Percentiles rank a stretch among this genome's conserved stretches.
These are phyloP conservation scores for Apolygus lucorum DNA, from an alignment of 1,140 invertebrate genomes.

Conservation along the genomic window DNA sequence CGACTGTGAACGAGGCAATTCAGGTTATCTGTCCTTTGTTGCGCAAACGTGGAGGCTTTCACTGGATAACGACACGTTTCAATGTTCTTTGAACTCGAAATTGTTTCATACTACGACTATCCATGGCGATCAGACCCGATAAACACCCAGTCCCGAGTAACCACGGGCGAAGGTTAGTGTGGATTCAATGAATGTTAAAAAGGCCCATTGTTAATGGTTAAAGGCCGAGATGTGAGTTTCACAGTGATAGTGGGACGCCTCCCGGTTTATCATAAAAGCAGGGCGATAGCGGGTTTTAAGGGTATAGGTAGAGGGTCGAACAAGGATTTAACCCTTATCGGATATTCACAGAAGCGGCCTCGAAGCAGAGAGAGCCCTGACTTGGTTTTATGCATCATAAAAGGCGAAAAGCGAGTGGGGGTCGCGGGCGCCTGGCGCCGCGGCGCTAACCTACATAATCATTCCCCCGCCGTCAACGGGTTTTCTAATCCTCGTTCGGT, in stretches of 20 bases:
- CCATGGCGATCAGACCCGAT: too few species aligned
- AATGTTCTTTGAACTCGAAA: too few species aligned
- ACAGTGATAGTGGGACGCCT: too few species aligned
- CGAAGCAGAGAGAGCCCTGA: too few species aligned
- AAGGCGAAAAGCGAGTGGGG: not conserved
- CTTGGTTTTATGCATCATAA: not conserved
- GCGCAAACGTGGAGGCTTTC: too few species aligned
- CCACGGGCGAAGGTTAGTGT: too few species aligned
- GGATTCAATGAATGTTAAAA: not conserved
- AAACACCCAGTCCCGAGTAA: not conserved
- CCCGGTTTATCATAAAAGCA: not conserved
- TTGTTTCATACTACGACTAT: too few species aligned
- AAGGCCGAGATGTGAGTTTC: not conserved
- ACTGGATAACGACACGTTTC: too few species aligned
- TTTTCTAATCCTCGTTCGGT: not conserved
- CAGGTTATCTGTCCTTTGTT: too few species aligned
- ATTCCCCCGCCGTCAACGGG: not conserved
- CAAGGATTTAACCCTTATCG: not conserved
- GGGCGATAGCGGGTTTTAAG: not conserved
- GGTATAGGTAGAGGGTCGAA: not conserved
- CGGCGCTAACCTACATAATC: not conserved
- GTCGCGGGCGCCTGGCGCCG: not conserved
- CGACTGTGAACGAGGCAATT: too few species aligned
- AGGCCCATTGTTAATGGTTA: not conserved
- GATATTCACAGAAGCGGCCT: not conserved